Conservation (phyloP, 2,113 vertebrate species). For the Chaetodon auriga region DNA sequence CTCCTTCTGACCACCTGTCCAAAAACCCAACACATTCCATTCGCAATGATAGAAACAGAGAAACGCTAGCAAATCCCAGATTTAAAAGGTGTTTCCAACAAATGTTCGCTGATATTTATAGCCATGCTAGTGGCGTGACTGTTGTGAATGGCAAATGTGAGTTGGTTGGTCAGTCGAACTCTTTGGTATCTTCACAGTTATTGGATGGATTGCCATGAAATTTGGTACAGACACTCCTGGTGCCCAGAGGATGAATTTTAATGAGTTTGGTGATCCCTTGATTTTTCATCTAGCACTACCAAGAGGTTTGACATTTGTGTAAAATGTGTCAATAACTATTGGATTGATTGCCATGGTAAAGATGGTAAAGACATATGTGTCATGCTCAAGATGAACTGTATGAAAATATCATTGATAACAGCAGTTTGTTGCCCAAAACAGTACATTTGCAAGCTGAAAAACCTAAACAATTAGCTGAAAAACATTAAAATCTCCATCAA, state of each 20-base stretch:
- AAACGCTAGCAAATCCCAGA: neutral
- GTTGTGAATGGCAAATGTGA: neutral
- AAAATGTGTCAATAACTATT: too few species aligned
- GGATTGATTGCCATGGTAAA: too few species aligned
- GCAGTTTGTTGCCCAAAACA: neutral
- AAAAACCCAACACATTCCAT: neutral
- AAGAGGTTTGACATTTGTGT: too few species aligned
- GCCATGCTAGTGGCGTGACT: neutral
- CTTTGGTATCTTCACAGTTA: neutral
- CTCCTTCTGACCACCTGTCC: constrained; percentile 5
- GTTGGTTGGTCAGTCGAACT: neutral
- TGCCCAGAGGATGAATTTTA: neutral
- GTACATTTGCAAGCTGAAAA: neutral
- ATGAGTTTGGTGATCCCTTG: too few species aligned
- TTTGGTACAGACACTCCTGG: neutral
- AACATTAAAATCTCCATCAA: neutral
- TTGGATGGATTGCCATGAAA: neutral
- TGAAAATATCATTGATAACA: too few species aligned
- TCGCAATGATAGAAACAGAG: constrained; percentile 1
- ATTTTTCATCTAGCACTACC: too few species aligned
- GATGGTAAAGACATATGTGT: too few species aligned
- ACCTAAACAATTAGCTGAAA: neutral
- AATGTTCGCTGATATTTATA: neutral
- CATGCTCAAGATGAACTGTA: neutral
- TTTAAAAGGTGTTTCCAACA: neutral